Conservation (phyloP, 2,888 invertebrate species). For the Agonopterix heracliana region DNA sequence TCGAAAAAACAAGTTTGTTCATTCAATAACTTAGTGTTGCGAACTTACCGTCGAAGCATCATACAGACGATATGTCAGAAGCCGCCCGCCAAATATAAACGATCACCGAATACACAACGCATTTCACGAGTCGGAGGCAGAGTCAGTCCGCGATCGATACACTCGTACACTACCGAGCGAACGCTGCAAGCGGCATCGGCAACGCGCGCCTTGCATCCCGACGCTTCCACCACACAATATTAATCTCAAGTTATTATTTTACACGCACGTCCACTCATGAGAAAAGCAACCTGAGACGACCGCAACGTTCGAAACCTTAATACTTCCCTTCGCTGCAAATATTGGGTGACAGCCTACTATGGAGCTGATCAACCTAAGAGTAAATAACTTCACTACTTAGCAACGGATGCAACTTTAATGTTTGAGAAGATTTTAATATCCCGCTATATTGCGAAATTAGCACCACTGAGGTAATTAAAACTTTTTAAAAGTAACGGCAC, state of each 20-base stretch:
- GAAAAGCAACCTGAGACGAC: conserved; percentile 76
- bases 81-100: conserved; percentile 57
- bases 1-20: no score
- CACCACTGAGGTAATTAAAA: conserved; percentile 14
- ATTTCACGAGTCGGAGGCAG: conserved; percentile 41
- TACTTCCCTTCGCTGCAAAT: conserved; percentile 75
- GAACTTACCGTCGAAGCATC: conserved; percentile 45
- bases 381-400: conserved; percentile 44
- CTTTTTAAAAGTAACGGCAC: conserved; percentile 32
- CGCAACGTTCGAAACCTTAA: conserved; percentile 75
- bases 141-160: conserved; percentile 65
- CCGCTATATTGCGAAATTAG: neutral
- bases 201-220: conserved; percentile 41
- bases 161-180: conserved; percentile 51
- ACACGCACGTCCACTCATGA: conserved; percentile 75
- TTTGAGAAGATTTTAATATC: no score
- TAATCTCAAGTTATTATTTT: conserved; percentile 74
- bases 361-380: conserved; percentile 50
- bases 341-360: conserved; percentile 67
- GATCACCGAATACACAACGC: conserved; percentile 58
- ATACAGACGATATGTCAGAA: conserved; percentile 36
- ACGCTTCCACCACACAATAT: conserved; percentile 63
- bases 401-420: conserved; percentile 14
- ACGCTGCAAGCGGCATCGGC: conserved; percentile 42
- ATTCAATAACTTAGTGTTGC: neutral